Base-by-base conservation (phyloP, 2,113 vertebrate genomes). In the Brachyistius frenatus region DNA sequence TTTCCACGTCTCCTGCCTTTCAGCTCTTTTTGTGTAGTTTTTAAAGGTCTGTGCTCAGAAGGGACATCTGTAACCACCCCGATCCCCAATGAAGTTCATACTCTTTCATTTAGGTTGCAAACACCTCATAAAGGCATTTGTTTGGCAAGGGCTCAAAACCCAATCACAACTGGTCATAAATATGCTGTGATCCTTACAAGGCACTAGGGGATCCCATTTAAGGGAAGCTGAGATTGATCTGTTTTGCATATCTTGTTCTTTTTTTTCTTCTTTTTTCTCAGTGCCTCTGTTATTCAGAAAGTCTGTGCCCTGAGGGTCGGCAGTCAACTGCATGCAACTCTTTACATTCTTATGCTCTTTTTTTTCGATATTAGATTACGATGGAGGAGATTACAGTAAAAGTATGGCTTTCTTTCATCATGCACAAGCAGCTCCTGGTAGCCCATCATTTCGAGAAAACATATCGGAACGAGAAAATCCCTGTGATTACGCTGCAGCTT, bases 61-160 rank as follows among this genome's bases (percentile, higher is more conserved):
- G 66, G 49, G 66, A 76, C 74, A 64, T 72, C 16, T 73, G 53
- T 57, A 86, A 76, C 70, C 46, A 64, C 66, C 49, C 65, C 11
- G 5, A 69, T 78, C 73, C 76, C 70, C 61, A 84, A 81, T 79
- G 37, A 70, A 77, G 61, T 85, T 75, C 31, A 7, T 63, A 63
- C 50, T 62, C 77, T 53, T 70, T 86, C 58, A 81, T 86, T 89
- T 85, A 33, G 41, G 83, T 90, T 88, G 86, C 70, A 85, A 80
- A 91, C 84, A 81, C 81, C 70, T 89, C 87, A 49, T 78, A 52
- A 80, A 82, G 54, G 68, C 80, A 36, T 81, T 89, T 85, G 54
- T 87, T 78, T 86, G 84, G 85, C 88, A 13, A 16, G 0, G 54
- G 41, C 66, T 80, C 85, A 85, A 74, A 78, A 82, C 55, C 53